Percentiles rank a stretch among this genome's conserved stretches.
phyloP scores from a whole-genome alignment of 2,113 vertebrate species.

The Cryptomyrus ogoouensis region DNA sequence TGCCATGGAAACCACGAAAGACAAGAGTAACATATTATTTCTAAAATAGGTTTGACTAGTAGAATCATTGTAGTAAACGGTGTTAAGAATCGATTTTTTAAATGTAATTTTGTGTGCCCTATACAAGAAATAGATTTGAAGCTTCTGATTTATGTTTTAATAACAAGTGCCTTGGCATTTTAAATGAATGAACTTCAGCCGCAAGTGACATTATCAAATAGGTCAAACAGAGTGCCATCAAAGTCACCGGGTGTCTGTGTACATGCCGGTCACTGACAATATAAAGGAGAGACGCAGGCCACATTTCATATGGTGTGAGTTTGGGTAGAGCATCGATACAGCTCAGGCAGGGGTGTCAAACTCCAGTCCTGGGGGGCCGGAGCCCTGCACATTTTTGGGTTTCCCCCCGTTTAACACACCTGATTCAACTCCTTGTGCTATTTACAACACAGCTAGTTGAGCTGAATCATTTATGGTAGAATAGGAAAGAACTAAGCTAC shows the following conservation, averaged over 20 bases:
- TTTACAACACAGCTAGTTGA: too few species aligned
- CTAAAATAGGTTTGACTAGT: background rate
- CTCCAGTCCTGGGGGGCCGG: too few species aligned
- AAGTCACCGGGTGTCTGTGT: background rate
- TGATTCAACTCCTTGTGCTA: too few species aligned
- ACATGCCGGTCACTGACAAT: background rate
- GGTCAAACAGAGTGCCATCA: background rate
- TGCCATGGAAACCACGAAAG: conserved; percentile 7
- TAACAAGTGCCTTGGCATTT: background rate
- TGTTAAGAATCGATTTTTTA: background rate
- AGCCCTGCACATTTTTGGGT: too few species aligned
- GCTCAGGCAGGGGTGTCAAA: background rate
- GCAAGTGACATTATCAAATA: background rate
- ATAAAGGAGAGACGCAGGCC: background rate
- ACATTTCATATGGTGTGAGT: background rate
- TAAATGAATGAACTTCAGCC: background rate
- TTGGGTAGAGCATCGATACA: background rate
- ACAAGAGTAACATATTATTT: background rate
- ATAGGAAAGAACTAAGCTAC: too few species aligned
- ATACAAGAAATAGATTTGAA: background rate
- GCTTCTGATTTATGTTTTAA: background rate
- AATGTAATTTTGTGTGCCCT: background rate
- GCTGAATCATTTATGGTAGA: too few species aligned
- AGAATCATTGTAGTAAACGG: background rate
- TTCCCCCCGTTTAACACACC: too few species aligned